A percentile compares a stretch with the other conserved stretches of the same genome.
Conservation (phyloP, 1,140 invertebrate genomes). For the Colletes latitarsis region DNA sequence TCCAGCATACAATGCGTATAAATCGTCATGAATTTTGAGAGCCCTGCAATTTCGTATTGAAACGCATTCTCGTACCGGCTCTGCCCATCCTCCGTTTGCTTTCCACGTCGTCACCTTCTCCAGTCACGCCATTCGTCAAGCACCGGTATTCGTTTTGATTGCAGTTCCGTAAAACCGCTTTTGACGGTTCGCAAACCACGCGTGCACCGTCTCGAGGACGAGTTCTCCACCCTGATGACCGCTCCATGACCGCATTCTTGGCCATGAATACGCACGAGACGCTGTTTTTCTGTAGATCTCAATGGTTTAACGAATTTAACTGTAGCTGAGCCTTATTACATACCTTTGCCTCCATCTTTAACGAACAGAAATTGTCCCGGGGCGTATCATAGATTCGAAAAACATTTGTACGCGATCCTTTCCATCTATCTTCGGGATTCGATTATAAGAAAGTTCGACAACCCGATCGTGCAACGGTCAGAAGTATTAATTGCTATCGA, state of each 20-base stretch:
- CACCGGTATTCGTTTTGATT: conserved; percentile 57
- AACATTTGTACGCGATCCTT: neutral
- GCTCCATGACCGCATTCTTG: too few relatives aligned
- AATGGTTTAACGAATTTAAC: too few relatives aligned
- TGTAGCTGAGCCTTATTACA: too few relatives aligned
- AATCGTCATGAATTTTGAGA: conserved; percentile 75
- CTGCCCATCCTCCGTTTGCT: conserved; percentile 35
- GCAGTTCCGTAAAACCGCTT: conserved; percentile 56
- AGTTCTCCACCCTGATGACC: neutral
- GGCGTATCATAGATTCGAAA: conserved; percentile 2
- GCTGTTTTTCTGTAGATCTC: too few relatives aligned
- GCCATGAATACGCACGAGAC: too few relatives aligned
- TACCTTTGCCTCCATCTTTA: too few relatives aligned
- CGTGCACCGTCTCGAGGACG: neutral
- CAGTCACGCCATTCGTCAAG: neutral
- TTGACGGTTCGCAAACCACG: conserved; percentile 12
- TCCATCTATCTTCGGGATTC: neutral
- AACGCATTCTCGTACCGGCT: conserved; percentile 64
- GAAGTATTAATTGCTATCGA: conserved; percentile 24
- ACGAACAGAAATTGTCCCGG: too few relatives aligned
- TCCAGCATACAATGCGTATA: conserved; percentile 70
- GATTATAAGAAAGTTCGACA: conserved; percentile 1
- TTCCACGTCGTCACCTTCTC: conserved; percentile 35
- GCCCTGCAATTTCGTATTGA: conserved; percentile 71
- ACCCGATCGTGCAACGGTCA: neutral